Conservation (phyloP, 2,797 vertebrate genomes). For the Mus minutoides region DNA sequence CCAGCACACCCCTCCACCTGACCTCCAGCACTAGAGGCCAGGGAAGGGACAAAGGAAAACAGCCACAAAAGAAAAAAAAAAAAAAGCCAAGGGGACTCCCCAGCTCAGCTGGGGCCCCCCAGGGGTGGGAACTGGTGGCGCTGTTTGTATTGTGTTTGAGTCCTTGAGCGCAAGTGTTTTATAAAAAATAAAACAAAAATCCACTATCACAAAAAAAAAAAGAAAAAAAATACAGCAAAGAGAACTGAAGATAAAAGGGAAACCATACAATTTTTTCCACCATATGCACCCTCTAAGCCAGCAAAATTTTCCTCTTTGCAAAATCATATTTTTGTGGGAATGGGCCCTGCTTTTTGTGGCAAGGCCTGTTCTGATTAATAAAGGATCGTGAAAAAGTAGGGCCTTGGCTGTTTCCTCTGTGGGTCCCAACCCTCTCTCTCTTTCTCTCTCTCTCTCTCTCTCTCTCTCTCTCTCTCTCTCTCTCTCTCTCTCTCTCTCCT, state of each 20-base stretch:
- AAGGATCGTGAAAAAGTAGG: conserved; percentile 85
- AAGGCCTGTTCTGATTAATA: conserved; percentile 86
- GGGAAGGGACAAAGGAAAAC: conserved; percentile 72
- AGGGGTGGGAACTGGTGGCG: conserved; percentile 66
- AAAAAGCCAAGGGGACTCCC: conserved; percentile 43
- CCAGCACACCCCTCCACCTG: conserved; percentile 49
- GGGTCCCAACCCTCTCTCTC: conserved; percentile 20
- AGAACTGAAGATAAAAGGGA: conserved; percentile 68
- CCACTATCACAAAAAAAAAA: conserved; percentile 53
- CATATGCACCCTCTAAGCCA: conserved; percentile 79
- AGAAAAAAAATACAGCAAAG: conserved; percentile 61
- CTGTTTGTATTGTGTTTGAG: conserved; percentile 79
- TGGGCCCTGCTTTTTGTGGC: conserved; percentile 85
- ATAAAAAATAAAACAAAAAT: conserved; percentile 78
- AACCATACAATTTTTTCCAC: conserved; percentile 67
- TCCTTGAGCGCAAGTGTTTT: conserved; percentile 82
- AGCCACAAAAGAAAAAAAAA: conserved; percentile 45
- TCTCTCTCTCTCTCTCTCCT: neutral
- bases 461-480: neutral
- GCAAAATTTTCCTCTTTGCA: conserved; percentile 82
- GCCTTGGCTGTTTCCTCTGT: conserved; percentile 67
- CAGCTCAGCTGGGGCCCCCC: conserved; percentile 7
- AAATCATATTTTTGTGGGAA: conserved; percentile 87
- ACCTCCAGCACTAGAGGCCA: conserved; percentile 48
- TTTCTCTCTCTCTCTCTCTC: neutral